Conservation (phyloP, 2,113 vertebrate genomes). For the Labeo catla region DNA sequence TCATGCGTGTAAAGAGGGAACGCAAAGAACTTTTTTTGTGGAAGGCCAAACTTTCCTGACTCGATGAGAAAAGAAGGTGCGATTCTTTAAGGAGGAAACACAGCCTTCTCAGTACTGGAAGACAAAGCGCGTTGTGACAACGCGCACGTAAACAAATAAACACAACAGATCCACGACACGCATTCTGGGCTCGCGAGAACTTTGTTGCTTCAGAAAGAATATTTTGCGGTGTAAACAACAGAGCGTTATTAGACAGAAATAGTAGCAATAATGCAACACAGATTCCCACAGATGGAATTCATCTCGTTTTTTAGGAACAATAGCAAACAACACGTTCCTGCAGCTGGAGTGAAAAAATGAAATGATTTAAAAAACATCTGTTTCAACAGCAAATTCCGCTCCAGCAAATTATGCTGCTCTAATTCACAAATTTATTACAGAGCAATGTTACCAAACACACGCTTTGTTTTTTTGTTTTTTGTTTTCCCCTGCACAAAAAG, state of each 20-base stretch:
- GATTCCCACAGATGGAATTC: constrained; percentile 38
- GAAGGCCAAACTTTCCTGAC: constrained; percentile 76
- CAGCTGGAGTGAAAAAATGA: constrained; percentile 11
- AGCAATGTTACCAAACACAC: constrained; percentile 35
- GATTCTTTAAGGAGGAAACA: constrained; percentile 26
- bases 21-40: constrained; percentile 68
- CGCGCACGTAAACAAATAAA: constrained; percentile 49
- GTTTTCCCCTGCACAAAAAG: neutral
- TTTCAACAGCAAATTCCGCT: constrained; percentile 45
- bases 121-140: constrained; percentile 45
- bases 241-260: constrained; percentile 52
- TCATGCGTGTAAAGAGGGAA: constrained; percentile 72
- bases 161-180: constrained; percentile 33
- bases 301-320: constrained; percentile 58
- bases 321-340: constrained; percentile 32
- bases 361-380: constrained; percentile 53
- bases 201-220: constrained; percentile 51
- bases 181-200: constrained; percentile 42
- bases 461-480: neutral
- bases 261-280: constrained; percentile 40
- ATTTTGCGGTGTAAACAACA: constrained; percentile 53
- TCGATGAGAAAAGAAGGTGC: constrained; percentile 20
- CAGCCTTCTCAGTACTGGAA: constrained; percentile 37
- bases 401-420: constrained; percentile 50
- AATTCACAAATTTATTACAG: constrained; percentile 53